Evolutionary conservation across 2,113 vertebrate species (phyloP).

Genomic region (Bubo bubo): DNA sequence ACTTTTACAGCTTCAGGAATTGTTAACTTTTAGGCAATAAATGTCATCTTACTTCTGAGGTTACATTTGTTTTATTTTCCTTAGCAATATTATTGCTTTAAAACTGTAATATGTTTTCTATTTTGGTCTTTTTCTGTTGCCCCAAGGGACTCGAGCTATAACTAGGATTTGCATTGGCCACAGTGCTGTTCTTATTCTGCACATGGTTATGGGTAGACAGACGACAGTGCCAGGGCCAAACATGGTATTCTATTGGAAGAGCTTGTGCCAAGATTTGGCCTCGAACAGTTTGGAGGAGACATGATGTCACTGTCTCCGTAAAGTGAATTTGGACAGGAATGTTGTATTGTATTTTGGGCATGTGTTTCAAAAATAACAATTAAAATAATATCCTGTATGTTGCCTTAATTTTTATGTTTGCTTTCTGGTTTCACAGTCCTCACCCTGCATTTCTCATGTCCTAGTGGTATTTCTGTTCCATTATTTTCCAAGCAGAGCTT

Average conservation of each 20-base stretch:
- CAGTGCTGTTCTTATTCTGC: constrained; percentile 59
- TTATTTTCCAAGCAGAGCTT: constrained; percentile 74
- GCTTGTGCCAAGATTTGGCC: constrained; percentile 62
- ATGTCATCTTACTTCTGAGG: constrained; percentile 15
- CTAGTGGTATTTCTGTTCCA: constrained; percentile 66
- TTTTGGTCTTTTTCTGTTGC: constrained; percentile 60
- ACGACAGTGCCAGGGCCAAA: constrained; percentile 66
- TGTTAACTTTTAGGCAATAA: constrained; percentile 56
- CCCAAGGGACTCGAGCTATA: constrained; percentile 33
- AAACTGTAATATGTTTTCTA: constrained; percentile 55
- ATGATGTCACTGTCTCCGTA: constrained; percentile 75
- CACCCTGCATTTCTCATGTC: constrained; percentile 11
- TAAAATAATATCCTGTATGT: neutral
- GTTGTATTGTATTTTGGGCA: constrained; percentile 40
- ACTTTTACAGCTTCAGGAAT: constrained; percentile 62
- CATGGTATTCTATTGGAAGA: constrained; percentile 55
- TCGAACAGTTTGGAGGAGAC: constrained; percentile 75
- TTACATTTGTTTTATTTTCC: constrained; percentile 47
- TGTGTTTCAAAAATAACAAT: constrained; percentile 64
- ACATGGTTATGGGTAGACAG: constrained; percentile 53
- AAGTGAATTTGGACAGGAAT: constrained; percentile 58
- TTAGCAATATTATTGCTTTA: constrained; percentile 59
- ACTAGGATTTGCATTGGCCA: constrained; percentile 65
- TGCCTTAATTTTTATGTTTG: constrained; percentile 44
- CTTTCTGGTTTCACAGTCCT: constrained; percentile 53